phyloP scores from a whole-genome alignment of 1,140 invertebrate species.

The Vollenhovia emeryi region DNA sequence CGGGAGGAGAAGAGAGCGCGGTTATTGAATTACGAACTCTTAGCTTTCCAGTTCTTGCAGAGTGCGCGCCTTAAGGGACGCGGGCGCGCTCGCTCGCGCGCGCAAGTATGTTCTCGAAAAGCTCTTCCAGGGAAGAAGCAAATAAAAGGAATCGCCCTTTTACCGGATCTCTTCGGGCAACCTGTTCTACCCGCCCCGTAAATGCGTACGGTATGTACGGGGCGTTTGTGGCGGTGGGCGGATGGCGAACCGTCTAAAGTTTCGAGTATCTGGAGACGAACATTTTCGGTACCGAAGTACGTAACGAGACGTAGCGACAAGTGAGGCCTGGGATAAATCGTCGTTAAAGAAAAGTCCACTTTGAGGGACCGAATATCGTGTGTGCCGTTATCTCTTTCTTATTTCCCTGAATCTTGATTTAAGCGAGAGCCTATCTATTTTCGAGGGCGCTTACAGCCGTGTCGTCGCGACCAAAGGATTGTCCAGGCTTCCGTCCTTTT shows the following conservation, averaged over 20 bases:
- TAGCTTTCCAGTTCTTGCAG: slow-evolving; percentile 84
- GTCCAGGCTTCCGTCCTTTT: not conserved
- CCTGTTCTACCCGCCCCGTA: slow-evolving; percentile 45
- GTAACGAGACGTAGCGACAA: not conserved
- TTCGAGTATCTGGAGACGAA: not conserved
- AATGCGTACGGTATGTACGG: slow-evolving; percentile 41
- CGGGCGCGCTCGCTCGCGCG: slow-evolving; percentile 62
- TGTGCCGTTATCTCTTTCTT: not conserved
- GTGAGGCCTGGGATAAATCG: not conserved
- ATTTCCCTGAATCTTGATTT: not conserved
- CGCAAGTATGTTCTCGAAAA: slow-evolving; percentile 82
- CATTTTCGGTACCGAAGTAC: not conserved
- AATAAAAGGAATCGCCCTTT: slow-evolving; percentile 78
- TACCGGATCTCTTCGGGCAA: slow-evolving; percentile 63
- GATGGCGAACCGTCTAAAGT: slow-evolving; percentile 1
- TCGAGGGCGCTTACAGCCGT: not conserved
- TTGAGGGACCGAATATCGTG: not conserved
- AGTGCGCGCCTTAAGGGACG: slow-evolving; percentile 81
- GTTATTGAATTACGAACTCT: slow-evolving; percentile 85
- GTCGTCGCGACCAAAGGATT: not conserved
- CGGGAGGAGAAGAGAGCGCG: slow-evolving; percentile 75
- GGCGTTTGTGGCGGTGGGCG: not conserved
- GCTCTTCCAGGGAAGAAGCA: slow-evolving; percentile 75
- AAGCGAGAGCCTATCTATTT: not conserved
- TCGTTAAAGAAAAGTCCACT: not conserved